Conservation (phyloP, 2,888 invertebrate species). For the Orchesella flavescens region DNA sequence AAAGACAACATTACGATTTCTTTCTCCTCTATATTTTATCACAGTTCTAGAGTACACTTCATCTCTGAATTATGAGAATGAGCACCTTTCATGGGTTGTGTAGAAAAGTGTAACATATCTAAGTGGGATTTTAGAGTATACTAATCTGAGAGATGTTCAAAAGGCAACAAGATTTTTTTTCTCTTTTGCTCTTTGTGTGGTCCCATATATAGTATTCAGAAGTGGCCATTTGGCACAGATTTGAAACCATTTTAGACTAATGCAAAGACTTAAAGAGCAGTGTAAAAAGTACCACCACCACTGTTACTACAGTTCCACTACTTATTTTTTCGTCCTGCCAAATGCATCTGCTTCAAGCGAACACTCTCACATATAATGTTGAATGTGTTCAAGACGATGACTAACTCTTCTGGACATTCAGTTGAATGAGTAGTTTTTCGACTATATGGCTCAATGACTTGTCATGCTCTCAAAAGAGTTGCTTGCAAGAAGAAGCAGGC, state of each 20-base stretch:
- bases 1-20: not conserved
- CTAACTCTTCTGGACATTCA: constrained; percentile 49
- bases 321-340: constrained; percentile 44
- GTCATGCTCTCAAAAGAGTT: constrained; percentile 52
- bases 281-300: constrained; percentile 32
- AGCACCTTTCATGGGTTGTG: not conserved
- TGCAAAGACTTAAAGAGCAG: constrained; percentile 42
- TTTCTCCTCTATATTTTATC: not conserved
- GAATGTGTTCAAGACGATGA: constrained; percentile 37
- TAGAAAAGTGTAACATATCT: not conserved
- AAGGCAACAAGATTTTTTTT: not conserved
- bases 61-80: constrained; percentile 1
- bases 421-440: constrained; percentile 46
- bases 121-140: not conserved
- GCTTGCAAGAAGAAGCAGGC: constrained; percentile 31
- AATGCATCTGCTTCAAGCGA: constrained; percentile 46
- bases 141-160: not conserved
- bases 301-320: constrained; percentile 5
- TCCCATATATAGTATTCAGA: constrained; percentile 41
- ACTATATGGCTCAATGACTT: constrained; percentile 55
- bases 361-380: constrained; percentile 36
- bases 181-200: constrained; percentile 47
- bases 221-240: constrained; percentile 63
- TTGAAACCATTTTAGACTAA: constrained; percentile 51
- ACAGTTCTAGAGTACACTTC: not conserved